Evolutionary conservation across 2,113 vertebrate species (phyloP).

Genomic region (Leptodactylus fuscus): DNA sequence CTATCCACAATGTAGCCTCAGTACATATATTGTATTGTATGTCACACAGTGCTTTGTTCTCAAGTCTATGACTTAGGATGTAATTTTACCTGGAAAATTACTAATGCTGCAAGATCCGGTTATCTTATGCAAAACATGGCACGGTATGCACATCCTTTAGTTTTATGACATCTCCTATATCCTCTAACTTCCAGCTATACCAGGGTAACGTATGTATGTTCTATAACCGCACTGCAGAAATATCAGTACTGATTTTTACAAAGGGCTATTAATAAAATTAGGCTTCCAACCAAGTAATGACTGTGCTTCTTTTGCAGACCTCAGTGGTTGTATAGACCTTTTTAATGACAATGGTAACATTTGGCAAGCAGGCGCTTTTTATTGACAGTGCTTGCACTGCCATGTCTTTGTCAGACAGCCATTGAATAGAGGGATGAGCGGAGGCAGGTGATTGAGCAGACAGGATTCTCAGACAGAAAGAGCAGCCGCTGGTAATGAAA

Average conservation of each 20-base stretch:
- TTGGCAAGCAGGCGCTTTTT: slow-evolving; percentile 13
- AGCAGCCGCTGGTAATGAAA: slow-evolving; percentile 8
- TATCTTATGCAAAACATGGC: too few species aligned
- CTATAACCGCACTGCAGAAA: too few species aligned
- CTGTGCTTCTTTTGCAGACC: background rate
- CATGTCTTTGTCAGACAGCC: slow-evolving; percentile 41
- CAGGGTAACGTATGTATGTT: too few species aligned
- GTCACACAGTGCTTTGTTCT: background rate
- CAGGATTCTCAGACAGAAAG: background rate
- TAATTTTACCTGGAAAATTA: too few species aligned
- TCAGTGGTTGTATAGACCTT: background rate
- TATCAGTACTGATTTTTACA: background rate
- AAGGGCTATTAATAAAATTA: background rate
- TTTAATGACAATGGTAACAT: slow-evolving; percentile 3
- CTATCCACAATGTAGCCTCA: too few species aligned
- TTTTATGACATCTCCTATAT: too few species aligned
- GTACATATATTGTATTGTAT: background rate
- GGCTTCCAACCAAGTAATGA: background rate
- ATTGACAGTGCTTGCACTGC: slow-evolving; percentile 27
- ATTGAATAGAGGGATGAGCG: slow-evolving; percentile 21
- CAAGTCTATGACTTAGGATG: too few species aligned
- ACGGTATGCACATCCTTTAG: too few species aligned
- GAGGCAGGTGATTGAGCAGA: slow-evolving; percentile 39
- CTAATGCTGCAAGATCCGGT: too few species aligned
- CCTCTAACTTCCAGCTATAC: too few species aligned